Conservation (phyloP, 2,797 vertebrate species). For the Paedocypris micromegethes region DNA sequence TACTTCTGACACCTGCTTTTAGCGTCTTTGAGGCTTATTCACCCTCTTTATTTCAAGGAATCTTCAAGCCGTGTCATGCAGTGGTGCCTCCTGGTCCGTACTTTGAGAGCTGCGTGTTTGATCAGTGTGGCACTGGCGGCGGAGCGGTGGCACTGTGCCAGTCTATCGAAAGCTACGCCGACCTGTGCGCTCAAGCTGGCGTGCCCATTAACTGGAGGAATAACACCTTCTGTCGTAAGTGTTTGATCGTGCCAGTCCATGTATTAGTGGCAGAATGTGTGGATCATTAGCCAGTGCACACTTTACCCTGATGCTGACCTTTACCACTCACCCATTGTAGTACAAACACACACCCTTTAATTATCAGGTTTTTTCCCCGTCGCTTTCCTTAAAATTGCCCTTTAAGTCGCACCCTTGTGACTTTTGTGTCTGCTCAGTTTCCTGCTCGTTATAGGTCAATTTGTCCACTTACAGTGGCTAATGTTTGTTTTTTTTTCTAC, state of each 20-base stretch:
- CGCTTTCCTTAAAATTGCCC: too few relatives aligned
- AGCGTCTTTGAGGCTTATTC: background rate
- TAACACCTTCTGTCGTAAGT: constrained; percentile 80
- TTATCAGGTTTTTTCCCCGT: background rate
- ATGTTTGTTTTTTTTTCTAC: too few relatives aligned
- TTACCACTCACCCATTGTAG: constrained; percentile 18
- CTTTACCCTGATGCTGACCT: constrained; percentile 8
- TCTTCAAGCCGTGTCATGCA: constrained; percentile 76
- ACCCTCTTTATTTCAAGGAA: constrained; percentile 59
- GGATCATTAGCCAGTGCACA: background rate
- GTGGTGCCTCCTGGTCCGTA: constrained; percentile 66
- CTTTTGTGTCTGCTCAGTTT: background rate
- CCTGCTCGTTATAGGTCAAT: background rate
- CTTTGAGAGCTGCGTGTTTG: constrained; percentile 80
- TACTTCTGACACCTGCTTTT: constrained; percentile 14
- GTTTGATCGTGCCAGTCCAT: constrained; percentile 9
- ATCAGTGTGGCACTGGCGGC: constrained; percentile 77
- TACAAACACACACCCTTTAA: constrained; percentile 1
- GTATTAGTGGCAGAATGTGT: background rate
- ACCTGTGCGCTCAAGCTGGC: constrained; percentile 71
- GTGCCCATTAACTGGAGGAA: constrained; percentile 76
- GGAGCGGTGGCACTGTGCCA: constrained; percentile 77
- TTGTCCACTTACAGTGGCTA: too few relatives aligned
- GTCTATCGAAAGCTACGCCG: constrained; percentile 80
- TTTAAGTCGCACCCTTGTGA: background rate